Evolutionary conservation across 2,888 invertebrate genomes (phyloP), one percentile per base, ranked within the genome.

Genomic region (Hylaea fasciaria): DNA sequence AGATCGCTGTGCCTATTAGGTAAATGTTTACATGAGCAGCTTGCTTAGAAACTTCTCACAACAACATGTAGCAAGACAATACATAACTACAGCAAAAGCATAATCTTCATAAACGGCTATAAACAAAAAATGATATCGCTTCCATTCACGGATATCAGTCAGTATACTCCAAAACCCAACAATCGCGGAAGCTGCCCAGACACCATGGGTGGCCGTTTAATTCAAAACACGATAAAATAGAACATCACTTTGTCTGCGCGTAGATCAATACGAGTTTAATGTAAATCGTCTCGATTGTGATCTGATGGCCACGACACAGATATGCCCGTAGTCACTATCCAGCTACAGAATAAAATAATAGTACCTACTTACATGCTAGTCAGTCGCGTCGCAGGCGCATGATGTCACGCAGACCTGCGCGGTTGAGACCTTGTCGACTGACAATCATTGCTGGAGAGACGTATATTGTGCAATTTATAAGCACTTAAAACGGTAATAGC

Each of bases 181-280:
- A 44, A 58, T 55, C 37, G 61, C 64, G 65, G 66, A 61, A 64
- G 53, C 51, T n/a, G 57, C 44, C 69, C 63, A 67, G 58, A 60
- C 64, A 45, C 70, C 69, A 73, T 77, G 83, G 81, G 84, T 82
- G 86, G 80, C 80, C 83, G 85, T 87, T 88, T 87, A 85, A 83
- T 82, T 79, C 81, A 70, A 74, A 77, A 76, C 80, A 77, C 79
- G 77, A 76, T 76, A 74, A 82, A 85, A 81, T 76, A 80, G 82
- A 80, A 76, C 77, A 77, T 70, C 68, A 74, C 71, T 70, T 66
- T 71, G 78, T 79, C 76, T 73, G 71, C 73, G 74, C 77, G 81
- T 89, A 87, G 87, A 90, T 89, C 90, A 89, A 89, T 87, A 85
- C 77, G 80, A 83, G 80, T 83, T 84, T 89, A 84, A 87, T 86